Conservation (phyloP, 2,888 invertebrate genomes). For the Deilephila elpenor region DNA sequence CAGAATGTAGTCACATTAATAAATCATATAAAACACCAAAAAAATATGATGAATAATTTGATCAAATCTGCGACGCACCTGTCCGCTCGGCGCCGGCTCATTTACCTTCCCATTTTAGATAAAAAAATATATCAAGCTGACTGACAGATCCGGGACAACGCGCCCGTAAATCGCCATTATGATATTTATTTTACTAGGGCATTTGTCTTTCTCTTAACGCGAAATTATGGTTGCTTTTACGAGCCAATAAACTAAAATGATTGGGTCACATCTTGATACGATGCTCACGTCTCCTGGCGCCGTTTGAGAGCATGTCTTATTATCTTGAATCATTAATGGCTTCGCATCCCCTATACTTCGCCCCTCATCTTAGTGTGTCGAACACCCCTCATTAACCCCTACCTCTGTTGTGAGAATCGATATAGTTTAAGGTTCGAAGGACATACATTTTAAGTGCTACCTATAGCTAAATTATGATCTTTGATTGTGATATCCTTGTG, state of each 20-base stretch:
- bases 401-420: constrained; percentile 34
- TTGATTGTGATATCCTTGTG: neutral
- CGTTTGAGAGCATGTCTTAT: constrained; percentile 53
- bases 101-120: constrained; percentile 14
- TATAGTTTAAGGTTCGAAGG: neutral
- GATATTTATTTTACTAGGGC: neutral
- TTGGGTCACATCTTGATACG: neutral
- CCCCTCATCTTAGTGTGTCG: constrained; percentile 44
- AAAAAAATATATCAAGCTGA: constrained; percentile 21
- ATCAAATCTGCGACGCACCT: constrained; percentile 8
- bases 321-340: constrained; percentile 57
- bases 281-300: constrained; percentile 30
- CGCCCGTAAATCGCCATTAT: constrained; percentile 15
- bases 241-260: constrained; percentile 1
- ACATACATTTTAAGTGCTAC: neutral
- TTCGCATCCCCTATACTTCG: constrained; percentile 48
- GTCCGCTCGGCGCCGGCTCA: constrained; percentile 8
- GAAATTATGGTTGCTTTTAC: constrained; percentile 3
- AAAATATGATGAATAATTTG: neutral
- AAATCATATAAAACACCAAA: neutral
- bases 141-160: constrained; percentile 10
- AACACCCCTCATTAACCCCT: constrained; percentile 58
- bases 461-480: neutral
- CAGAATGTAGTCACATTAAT: too few relatives aligned
- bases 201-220: constrained; percentile 11